Percentiles rank a stretch among this genome's conserved stretches.
Conservation (phyloP, 2,888 invertebrate genomes). For the Acrocera orbiculus region DNA sequence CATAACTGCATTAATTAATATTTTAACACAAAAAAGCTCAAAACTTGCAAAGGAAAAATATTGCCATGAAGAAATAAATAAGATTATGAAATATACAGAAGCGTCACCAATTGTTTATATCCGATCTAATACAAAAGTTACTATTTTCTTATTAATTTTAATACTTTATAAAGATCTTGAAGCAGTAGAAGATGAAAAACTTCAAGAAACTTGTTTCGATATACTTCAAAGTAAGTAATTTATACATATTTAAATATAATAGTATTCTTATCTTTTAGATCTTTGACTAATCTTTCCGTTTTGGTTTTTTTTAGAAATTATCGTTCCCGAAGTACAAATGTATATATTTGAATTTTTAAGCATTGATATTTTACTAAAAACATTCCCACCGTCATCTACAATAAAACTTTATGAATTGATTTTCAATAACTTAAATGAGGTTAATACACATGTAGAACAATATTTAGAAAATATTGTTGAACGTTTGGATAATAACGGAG, state of each 20-base stretch:
- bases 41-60: slow-evolving; percentile 13
- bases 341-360: slow-evolving; percentile 20
- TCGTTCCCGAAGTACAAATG: slow-evolving; percentile 24
- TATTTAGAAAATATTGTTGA: slow-evolving; percentile 16
- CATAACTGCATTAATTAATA: slow-evolving; percentile 5
- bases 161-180: slow-evolving; percentile 20
- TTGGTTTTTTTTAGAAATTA: slow-evolving; percentile 17
- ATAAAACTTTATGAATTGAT: slow-evolving; percentile 21
- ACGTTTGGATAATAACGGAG: slow-evolving; percentile 10
- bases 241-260: neutral
- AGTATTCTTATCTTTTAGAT: neutral
- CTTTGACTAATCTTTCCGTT: neutral
- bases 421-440: slow-evolving; percentile 17
- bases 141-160: slow-evolving; percentile 20
- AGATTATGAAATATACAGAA: slow-evolving; percentile 15
- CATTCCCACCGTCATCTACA: slow-evolving; percentile 17
- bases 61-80: slow-evolving; percentile 11
- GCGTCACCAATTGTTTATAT: slow-evolving; percentile 20
- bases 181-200: slow-evolving; percentile 12
- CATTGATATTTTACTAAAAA: slow-evolving; percentile 15
- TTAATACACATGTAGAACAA: slow-evolving; percentile 17
- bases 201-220: slow-evolving; percentile 12
- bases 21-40: neutral
- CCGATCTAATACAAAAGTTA: slow-evolving; percentile 16
- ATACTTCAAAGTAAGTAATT: slow-evolving; percentile 15